phyloP scores from a whole-genome alignment of 2,797 vertebrate genomes.

The Hypotaenidia philippensis region DNA sequence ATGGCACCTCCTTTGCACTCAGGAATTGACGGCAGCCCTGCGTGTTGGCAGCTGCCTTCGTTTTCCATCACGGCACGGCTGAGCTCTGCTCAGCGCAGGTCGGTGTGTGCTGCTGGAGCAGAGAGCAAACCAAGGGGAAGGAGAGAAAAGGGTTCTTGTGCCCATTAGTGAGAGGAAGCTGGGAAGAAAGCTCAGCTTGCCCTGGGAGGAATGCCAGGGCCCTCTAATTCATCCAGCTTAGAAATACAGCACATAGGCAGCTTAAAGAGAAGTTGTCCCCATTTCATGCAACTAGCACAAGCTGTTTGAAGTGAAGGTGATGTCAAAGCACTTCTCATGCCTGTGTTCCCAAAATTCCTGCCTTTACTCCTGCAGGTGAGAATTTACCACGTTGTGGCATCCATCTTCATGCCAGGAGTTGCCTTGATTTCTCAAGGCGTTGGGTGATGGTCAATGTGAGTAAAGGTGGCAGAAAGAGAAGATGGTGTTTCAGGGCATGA shows the following conservation, averaged over 20 bases:
- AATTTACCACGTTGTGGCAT: neutral
- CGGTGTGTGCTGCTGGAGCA: neutral
- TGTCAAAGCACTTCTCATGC: neutral
- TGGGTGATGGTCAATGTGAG: accelerated
- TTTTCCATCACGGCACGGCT: neutral
- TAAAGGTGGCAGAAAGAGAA: neutral
- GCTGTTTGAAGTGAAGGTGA: neutral
- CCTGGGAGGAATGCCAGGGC: neutral
- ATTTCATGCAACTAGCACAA: accelerated
- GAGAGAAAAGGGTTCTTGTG: neutral
- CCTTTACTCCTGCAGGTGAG: neutral
- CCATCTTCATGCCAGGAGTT: neutral
- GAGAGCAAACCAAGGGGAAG: neutral
- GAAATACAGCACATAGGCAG: neutral
- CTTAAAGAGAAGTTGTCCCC: neutral
- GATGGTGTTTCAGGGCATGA: neutral
- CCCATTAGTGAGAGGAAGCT: neutral
- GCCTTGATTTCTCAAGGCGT: neutral
- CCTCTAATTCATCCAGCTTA: neutral
- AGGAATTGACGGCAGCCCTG: neutral
- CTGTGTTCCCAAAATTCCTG: neutral
- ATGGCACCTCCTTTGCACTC: conserved; percentile 41
- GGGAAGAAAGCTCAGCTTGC: neutral
- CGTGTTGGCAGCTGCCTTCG: neutral
- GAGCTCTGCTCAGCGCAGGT: neutral